phyloP scores from a whole-genome alignment of 2,888 invertebrate species.

The Hydrotaea diabolus region DNA sequence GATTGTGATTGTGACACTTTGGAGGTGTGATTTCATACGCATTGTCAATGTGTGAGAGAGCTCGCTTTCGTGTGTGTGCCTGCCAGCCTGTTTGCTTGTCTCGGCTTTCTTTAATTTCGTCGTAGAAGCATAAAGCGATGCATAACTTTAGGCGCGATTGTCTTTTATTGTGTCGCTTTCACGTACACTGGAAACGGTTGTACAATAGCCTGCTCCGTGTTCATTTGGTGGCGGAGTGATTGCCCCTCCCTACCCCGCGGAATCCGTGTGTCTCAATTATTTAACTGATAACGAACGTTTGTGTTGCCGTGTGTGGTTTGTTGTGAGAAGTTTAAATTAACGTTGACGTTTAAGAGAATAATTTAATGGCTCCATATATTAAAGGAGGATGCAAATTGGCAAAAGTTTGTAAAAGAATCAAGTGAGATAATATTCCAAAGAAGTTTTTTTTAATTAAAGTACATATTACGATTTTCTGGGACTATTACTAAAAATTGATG shows the following conservation, averaged over 20 bases:
- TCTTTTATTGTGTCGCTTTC: slow-evolving; percentile 17
- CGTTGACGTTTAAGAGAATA: not conserved
- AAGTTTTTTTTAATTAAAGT: too few relatives aligned
- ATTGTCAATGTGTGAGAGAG: slow-evolving; percentile 48
- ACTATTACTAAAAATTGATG: too few relatives aligned
- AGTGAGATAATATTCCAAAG: too few relatives aligned
- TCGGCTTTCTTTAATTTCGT: slow-evolving; percentile 52
- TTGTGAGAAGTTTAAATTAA: not conserved
- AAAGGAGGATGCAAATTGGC: too few relatives aligned
- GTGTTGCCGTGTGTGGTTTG: not conserved
- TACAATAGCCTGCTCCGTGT: too few relatives aligned
- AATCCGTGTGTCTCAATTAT: not conserved
- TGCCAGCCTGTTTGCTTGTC: too few relatives aligned
- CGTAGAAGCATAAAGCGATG: slow-evolving; percentile 3
- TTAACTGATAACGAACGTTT: not conserved
- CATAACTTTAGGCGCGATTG: slow-evolving; percentile 33
- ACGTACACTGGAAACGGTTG: too few relatives aligned
- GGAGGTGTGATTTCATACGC: slow-evolving; percentile 62
- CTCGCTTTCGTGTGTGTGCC: slow-evolving; percentile 16
- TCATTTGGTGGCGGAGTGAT: too few relatives aligned
- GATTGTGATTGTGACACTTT: slow-evolving; percentile 63
- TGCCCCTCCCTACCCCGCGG: too few relatives aligned
- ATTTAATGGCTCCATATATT: too few relatives aligned
- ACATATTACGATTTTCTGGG: too few relatives aligned
- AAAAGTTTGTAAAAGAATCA: too few relatives aligned